Evolutionary conservation across 2,888 invertebrate species (phyloP).

Genomic region (Sclerodermus sp.): DNA sequence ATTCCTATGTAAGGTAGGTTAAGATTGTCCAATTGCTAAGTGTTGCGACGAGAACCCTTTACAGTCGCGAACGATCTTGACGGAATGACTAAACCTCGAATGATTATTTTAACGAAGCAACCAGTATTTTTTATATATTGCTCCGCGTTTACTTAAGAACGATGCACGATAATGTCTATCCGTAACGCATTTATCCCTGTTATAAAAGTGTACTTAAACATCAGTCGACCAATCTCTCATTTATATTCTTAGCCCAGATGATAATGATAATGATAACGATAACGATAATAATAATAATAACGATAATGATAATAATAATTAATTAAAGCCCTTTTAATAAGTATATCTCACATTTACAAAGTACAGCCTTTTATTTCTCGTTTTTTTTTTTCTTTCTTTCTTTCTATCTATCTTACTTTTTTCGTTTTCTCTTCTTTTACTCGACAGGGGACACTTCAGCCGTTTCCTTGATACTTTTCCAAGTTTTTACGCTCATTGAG

Average conservation of each 20-base stretch:
- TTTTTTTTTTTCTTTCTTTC: no score
- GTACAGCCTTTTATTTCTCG: no score
- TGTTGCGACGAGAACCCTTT: background rate
- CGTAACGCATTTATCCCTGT: slow-evolving; percentile 48
- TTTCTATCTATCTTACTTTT: no score
- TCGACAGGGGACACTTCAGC: no score
- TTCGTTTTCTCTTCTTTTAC: no score
- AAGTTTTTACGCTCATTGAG: no score
- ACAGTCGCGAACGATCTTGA: background rate
- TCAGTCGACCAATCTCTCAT: slow-evolving; percentile 41
- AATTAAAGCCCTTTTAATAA: no score
- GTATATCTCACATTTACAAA: no score
- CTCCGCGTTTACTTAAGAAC: slow-evolving; percentile 51
- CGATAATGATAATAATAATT: no score
- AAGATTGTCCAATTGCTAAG: background rate
- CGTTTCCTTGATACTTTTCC: no score
- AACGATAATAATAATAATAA: no score
- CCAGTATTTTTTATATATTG: slow-evolving; percentile 55
- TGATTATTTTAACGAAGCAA: slow-evolving; percentile 44
- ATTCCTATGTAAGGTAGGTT: slow-evolving; percentile 12
- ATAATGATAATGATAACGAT: slow-evolving; percentile 35
- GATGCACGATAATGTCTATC: slow-evolving; percentile 45
- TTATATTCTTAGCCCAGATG: slow-evolving; percentile 38
- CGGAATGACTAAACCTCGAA: slow-evolving; percentile 24
- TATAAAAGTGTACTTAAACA: slow-evolving; percentile 55